phyloP scores from a whole-genome alignment of 1,140 invertebrate genomes.

The Conus ventricosus region DNA sequence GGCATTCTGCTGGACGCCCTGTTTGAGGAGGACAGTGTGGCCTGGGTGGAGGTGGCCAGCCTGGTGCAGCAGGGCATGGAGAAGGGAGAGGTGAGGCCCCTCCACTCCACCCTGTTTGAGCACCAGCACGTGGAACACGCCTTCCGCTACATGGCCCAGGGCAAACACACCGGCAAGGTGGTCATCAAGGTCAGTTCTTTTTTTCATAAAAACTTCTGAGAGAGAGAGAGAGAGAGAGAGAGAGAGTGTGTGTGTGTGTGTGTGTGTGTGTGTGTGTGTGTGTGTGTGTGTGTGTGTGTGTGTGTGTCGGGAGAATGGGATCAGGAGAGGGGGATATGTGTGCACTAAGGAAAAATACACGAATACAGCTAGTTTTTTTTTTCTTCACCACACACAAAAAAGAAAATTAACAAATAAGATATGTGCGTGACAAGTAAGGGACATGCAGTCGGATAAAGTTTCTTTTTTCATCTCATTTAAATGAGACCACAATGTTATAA shows the following conservation, averaged over 20 bases:
- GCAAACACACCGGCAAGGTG: constrained; percentile 98
- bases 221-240: too few relatives aligned
- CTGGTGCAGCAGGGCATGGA: constrained; percentile 89
- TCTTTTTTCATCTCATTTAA: too few relatives aligned
- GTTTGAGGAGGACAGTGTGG: constrained; percentile 83
- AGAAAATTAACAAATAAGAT: too few relatives aligned
- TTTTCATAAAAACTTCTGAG: too few relatives aligned
- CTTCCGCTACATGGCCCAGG: constrained; percentile 95
- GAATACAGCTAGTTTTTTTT: too few relatives aligned
- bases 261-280: not conserved
- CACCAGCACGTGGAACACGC: constrained; percentile 93
- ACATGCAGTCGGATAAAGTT: too few relatives aligned
- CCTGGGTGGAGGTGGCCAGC: constrained; percentile 84
- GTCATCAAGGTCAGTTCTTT: constrained; percentile 88
- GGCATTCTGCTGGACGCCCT: constrained; percentile 91
- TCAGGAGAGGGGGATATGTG: too few relatives aligned
- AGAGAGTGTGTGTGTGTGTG: not conserved
- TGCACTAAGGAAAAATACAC: too few relatives aligned
- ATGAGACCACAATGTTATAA: too few relatives aligned
- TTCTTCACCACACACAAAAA: too few relatives aligned
- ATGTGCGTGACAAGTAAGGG: too few relatives aligned
- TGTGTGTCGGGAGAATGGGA: not conserved
- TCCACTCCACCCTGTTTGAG: constrained; percentile 87
- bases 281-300: not conserved
- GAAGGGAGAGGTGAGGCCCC: constrained; percentile 88